Base-by-base conservation (phyloP, 2,888 invertebrate species). In the Drosophila macrospina region DNA sequence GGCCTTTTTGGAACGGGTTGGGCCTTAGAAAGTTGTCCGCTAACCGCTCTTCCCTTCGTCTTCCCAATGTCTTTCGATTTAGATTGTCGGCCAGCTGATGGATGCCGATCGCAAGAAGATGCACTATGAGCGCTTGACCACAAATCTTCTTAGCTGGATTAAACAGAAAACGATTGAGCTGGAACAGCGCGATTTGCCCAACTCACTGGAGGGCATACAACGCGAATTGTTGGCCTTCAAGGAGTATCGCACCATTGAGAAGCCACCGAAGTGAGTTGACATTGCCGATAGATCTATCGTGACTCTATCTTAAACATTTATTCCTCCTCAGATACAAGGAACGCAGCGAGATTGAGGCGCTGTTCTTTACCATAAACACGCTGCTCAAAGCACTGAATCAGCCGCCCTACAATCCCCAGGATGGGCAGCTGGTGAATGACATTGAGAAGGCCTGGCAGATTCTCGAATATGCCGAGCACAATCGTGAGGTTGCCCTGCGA, bases 61-160 rank as follows among this genome's bases (percentile, higher is more conserved):
- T 26, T 26, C 26, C n/a, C 28, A 20, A 28, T 28, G 32, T 47
- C 20, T 34, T 45, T 54, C 47, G 32, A 13, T 13, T 28, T 13
- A 98, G 98, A 98, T 99, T 90, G 96, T 99, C 69, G 97, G 97
- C 5, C 98, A 98, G 93, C 95, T 99, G 94, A 97, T 98, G 95
- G 98, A 98, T 90, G 96, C 97, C 44, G 99, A 99, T 91, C 96
- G 95, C 63, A 96, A 97, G 94, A 98, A 98, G 92, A 94, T 95
- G 11, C 96, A 96, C 80, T 99, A 99, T 93, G 97, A 97, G 88
- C 94, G 94, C 42, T 93, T 98, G 74, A 96, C 97, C 56, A 95
- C 96, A 20, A 95, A 96, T 70, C 93, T 99, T 65, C 94, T 99
- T 20, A 96, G 97, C 89, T 99, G 99, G 99, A 99, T 99, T 89